Conservation (phyloP, 2,888 invertebrate genomes). For the Agrochola lota region DNA sequence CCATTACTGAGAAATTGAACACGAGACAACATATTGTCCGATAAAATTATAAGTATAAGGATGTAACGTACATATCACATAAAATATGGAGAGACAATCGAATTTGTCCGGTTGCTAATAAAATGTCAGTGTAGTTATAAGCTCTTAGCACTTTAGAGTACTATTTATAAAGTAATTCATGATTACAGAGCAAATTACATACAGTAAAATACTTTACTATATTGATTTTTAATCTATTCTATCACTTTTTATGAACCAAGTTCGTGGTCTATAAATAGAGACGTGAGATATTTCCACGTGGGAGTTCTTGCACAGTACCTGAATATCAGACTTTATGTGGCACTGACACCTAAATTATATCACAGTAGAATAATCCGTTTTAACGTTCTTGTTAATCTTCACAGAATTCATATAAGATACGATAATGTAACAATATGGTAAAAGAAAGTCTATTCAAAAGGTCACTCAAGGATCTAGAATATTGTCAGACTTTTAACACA, state of each 20-base stretch:
- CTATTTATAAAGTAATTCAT: constrained; percentile 8
- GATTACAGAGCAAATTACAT: constrained; percentile 14
- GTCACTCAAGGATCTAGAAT: constrained; percentile 89
- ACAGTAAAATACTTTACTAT: constrained; percentile 19
- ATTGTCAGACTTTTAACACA: constrained; percentile 81
- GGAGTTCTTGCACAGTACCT: constrained; percentile 88
- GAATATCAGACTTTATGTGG: constrained; percentile 83
- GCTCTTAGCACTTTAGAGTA: constrained; percentile 18
- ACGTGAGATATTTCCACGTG: constrained; percentile 90
- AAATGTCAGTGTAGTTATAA: constrained; percentile 59
- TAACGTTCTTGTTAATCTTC: constrained; percentile 73
- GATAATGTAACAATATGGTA: constrained; percentile 86
- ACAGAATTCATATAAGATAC: constrained; percentile 73
- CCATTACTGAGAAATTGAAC: constrained; percentile 44
- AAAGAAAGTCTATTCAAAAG: constrained; percentile 88
- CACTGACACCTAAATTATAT: constrained; percentile 84
- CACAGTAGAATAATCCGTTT: constrained; percentile 79
- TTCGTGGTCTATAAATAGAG: constrained; percentile 89
- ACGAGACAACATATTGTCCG: constrained; percentile 44
- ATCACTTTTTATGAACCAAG: constrained; percentile 85
- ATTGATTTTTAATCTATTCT: constrained; percentile 75
- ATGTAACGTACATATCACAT: constrained; percentile 48
- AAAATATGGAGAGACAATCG: constrained; percentile 58
- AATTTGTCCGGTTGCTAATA: constrained; percentile 52
- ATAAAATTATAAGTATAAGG: constrained; percentile 40